phyloP scores from a whole-genome alignment of 1,140 invertebrate genomes.

The Drosophila lowei region DNA sequence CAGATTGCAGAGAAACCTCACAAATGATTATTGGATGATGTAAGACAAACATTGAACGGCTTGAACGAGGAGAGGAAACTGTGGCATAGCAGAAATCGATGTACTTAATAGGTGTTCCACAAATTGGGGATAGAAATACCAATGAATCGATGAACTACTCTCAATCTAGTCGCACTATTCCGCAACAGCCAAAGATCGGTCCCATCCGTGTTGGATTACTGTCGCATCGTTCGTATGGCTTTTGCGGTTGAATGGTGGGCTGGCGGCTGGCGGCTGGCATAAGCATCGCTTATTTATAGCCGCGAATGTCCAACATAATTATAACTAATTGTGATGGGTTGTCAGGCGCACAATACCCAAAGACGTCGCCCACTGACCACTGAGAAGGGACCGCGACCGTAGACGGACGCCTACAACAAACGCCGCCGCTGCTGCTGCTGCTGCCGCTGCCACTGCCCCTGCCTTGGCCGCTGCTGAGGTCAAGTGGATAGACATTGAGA shows the following conservation, averaged over 20 bases:
- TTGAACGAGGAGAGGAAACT: neutral
- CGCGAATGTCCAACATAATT: slow-evolving; percentile 61
- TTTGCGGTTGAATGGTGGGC: slow-evolving; percentile 26
- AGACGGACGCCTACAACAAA: slow-evolving; percentile 55
- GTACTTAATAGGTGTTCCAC: too few relatives aligned
- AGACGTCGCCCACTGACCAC: slow-evolving; percentile 48
- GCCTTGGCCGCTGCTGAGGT: slow-evolving; percentile 39
- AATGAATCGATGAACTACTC: neutral
- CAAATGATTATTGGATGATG: slow-evolving; percentile 17
- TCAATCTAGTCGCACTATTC: neutral
- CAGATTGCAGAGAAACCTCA: too few relatives aligned
- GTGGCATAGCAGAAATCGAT: too few relatives aligned
- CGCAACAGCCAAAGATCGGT: slow-evolving; percentile 15
- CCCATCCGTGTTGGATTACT: slow-evolving; percentile 43
- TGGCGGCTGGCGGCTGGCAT: neutral
- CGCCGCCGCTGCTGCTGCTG: slow-evolving; percentile 32
- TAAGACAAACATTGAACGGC: slow-evolving; percentile 10
- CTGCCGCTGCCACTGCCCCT: slow-evolving; percentile 6
- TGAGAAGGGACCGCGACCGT: neutral
- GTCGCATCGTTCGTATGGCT: slow-evolving; percentile 58
- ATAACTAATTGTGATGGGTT: slow-evolving; percentile 71
- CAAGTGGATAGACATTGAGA: slow-evolving; percentile 71
- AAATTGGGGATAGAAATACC: neutral
- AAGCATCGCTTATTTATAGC: slow-evolving; percentile 54
- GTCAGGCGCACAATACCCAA: slow-evolving; percentile 47